Base-by-base conservation (phyloP, 2,888 invertebrate genomes). In the Prosapia bicincta region DNA sequence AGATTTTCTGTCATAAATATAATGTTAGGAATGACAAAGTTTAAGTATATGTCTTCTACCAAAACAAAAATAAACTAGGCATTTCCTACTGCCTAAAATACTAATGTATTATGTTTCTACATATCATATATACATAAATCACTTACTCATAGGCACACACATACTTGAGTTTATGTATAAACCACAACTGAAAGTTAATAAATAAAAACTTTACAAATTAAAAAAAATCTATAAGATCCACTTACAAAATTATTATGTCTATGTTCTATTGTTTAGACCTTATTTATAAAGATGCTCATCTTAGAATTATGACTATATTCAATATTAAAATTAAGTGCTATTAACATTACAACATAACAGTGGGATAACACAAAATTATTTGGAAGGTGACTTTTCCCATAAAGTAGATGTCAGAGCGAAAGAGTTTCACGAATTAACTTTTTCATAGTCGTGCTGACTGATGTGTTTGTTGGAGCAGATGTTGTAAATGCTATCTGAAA, bases 401-500 rank as follows among this genome's bases (percentile, higher is more conserved):
- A 2, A 54, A 54, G 20, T 54, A 20, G 54, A 54, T 54, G 54
- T 78, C 76, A 81, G 30, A 92, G 90, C 79, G 92, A 89, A 80
- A 96, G 88, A 23, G 95, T 95, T 85, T 96, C 96, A 83, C 92
- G 92, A 80, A 97, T 91, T 78, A 97, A 89, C 85, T 96, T 96
- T 83, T 95, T 93, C 88, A 97, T 92, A 5, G 96, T 94, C 83
- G 93, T 93, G 69, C 95, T 93, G 82, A 97, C 93, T 1, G 96
- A 93, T 3, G 92, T 90, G 79, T 90, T 90, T 76, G 92, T 89
- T 74, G 94, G 93, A 75, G 93, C 94, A 65, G 93, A 90, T 77
- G 94, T 89, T 77, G 93, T 92, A 85, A 93, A 95, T 81, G 93
- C 84, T 71, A 86, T 84, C 85, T 86, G 83, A 75, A 85, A 84